A percentile compares a stretch with the other conserved stretches of the same genome.
Conservation (phyloP, 2,888 invertebrate genomes). For the Harpagoxenus sublaevis region DNA sequence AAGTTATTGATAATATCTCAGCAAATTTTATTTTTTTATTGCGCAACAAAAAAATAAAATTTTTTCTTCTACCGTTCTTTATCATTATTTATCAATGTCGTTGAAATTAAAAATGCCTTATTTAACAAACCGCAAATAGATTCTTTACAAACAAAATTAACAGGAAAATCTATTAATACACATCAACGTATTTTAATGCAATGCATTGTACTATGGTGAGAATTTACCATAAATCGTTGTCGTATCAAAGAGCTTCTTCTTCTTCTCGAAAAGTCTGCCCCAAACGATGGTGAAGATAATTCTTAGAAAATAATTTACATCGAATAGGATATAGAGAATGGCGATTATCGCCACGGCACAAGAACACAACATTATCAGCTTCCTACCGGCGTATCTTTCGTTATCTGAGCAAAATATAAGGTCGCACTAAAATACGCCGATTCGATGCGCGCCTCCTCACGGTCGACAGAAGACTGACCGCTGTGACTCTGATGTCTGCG, state of each 20-base stretch:
- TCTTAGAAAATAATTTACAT: conserved; percentile 93
- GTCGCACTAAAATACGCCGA: not conserved
- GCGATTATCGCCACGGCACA: conserved; percentile 83
- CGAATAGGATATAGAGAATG: conserved; percentile 91
- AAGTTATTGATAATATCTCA: not conserved
- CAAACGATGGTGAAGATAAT: conserved; percentile 90
- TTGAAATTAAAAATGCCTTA: not conserved
- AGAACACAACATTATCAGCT: conserved; percentile 75
- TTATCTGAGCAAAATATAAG: not conserved
- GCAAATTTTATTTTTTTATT: not conserved
- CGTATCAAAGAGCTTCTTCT: conserved; percentile 90
- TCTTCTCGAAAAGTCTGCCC: conserved; percentile 91
- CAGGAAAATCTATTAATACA: not conserved
- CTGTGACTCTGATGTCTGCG: not conserved
- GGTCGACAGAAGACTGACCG: conserved; percentile 58
- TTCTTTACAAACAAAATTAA: not conserved
- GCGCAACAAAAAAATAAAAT: not conserved
- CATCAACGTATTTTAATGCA: not conserved
- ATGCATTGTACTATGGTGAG: not conserved
- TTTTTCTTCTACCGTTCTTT: not conserved
- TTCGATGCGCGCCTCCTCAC: conserved; percentile 48
- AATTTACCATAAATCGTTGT: conserved; percentile 92
- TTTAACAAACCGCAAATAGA: not conserved
- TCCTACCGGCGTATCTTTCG: not conserved
- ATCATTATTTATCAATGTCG: not conserved